phyloP scores from a whole-genome alignment of 2,888 invertebrate genomes.

The Hydraecia micacea region DNA sequence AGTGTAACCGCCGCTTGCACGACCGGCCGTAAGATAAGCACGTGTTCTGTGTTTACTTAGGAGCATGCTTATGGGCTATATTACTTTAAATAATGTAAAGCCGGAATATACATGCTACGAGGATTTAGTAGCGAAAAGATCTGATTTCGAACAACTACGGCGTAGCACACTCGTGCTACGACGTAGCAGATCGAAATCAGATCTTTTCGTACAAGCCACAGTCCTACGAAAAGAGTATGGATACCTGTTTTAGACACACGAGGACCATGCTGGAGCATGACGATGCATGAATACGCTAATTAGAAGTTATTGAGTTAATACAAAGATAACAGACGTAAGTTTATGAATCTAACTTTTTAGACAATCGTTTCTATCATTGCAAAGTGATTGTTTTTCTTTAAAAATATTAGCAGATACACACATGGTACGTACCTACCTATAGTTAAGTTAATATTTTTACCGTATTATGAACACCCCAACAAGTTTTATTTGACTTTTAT shows the following conservation, averaged over 20 bases:
- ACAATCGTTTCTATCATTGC: background rate
- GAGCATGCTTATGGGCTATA: constrained; percentile 26
- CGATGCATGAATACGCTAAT: background rate
- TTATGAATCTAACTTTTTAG: background rate
- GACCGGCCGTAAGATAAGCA: constrained; percentile 56
- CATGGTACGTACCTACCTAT: background rate
- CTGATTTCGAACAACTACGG: background rate
- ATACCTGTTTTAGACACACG: background rate
- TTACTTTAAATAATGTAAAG: constrained; percentile 18
- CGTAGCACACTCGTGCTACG: background rate
- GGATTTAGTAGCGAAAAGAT: background rate
- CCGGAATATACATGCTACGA: background rate
- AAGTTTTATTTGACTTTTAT: constrained; percentile 28
- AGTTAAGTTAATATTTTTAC: background rate
- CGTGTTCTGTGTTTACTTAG: constrained; percentile 56
- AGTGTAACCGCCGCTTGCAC: constrained; percentile 34
- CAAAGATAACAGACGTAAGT: background rate
- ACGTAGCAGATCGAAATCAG: background rate
- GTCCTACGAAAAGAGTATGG: background rate
- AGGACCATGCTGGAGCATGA: background rate
- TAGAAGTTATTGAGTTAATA: background rate
- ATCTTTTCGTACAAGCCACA: background rate
- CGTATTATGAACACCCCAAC: background rate
- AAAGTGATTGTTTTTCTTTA: background rate
- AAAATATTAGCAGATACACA: background rate